phyloP scores from a whole-genome alignment of 2,113 vertebrate species.

The Edolisoma coerulescens region DNA sequence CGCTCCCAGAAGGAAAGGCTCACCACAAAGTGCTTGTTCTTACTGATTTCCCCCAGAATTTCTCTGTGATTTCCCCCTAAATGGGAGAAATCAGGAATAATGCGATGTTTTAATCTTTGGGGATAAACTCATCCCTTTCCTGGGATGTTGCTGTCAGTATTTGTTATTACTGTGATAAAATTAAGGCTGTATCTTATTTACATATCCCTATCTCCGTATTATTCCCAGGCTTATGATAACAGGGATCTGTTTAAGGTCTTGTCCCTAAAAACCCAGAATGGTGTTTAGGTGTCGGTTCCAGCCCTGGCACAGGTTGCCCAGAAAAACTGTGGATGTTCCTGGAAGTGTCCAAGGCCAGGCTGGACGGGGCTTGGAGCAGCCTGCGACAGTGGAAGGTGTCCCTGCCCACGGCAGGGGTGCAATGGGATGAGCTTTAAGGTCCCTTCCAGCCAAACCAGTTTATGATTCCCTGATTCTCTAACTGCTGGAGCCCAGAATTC shows the following conservation, averaged over 20 bases:
- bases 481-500: not conserved
- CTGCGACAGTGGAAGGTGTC: not conserved
- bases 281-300: not conserved
- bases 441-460: not conserved
- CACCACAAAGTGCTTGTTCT: not conserved
- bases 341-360: not conserved
- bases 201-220: accelerated
- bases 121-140: not conserved
- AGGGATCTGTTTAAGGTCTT: not conserved
- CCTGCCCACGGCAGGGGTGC: not conserved
- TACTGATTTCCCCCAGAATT: not conserved
- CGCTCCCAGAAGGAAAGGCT: not conserved
- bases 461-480: not conserved
- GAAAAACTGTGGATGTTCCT: not conserved
- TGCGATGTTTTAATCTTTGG: not conserved
- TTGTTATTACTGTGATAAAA: not conserved
- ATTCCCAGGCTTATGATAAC: too few relatives aligned
- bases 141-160: not conserved
- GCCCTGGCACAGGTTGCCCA: not conserved
- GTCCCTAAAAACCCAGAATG: not conserved
- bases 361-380: not conserved
- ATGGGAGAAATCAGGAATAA: not conserved
- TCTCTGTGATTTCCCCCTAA: not conserved
- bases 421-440: not conserved
- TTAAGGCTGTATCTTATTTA: not conserved